phyloP scores from a whole-genome alignment of 2,888 invertebrate genomes.

The Pinctada fucata region DNA sequence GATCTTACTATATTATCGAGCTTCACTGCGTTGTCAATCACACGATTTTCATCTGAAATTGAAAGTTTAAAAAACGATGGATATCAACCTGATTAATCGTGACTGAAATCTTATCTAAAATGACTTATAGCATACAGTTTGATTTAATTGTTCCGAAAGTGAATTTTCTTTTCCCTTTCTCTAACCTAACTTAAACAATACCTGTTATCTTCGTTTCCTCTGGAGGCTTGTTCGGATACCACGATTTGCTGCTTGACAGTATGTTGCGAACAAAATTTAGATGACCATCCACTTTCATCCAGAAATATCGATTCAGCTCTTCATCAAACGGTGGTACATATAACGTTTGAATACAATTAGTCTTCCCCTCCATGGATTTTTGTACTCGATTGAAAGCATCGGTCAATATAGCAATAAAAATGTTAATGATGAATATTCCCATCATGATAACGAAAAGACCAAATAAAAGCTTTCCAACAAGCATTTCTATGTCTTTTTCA shows the following conservation, averaged over 20 bases:
- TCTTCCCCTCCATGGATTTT: background rate
- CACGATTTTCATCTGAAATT: constrained; percentile 7
- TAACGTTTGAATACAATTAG: background rate
- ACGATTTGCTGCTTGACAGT: too few species aligned
- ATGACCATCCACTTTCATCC: background rate
- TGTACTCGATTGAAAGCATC: constrained; percentile 11
- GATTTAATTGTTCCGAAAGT: background rate
- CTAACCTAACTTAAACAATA: background rate
- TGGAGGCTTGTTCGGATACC: too few species aligned
- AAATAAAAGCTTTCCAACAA: background rate
- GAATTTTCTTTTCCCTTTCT: background rate
- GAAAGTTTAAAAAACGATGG: background rate
- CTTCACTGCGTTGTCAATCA: background rate
- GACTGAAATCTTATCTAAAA: background rate
- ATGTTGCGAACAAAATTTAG: too few species aligned
- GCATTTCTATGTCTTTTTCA: background rate
- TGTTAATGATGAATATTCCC: constrained; percentile 9
- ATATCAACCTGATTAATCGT: background rate
- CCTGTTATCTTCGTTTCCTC: too few species aligned
- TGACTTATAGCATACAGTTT: background rate
- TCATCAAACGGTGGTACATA: constrained; percentile 1
- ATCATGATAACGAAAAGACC: constrained; percentile 15
- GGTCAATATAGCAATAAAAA: constrained; percentile 15
- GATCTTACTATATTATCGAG: background rate
- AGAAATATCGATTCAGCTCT: constrained; percentile 6